Evolutionary conservation across 2,888 invertebrate species (phyloP).

Genomic region (Hirtodrosophila confusa): DNA sequence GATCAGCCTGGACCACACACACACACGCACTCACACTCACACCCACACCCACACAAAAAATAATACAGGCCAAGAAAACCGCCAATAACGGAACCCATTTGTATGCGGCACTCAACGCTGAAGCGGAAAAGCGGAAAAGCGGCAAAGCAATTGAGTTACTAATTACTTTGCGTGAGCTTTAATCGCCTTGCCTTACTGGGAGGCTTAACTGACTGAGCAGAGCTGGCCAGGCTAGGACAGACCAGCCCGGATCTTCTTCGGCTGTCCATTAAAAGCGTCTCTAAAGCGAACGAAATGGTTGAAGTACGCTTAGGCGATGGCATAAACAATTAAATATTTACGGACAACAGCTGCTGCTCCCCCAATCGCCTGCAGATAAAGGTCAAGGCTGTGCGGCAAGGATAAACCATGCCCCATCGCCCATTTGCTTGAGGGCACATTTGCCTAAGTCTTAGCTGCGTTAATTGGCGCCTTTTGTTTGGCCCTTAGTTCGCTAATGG

Average conservation of each 20-base stretch:
- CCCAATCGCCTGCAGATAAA: constrained; percentile 67
- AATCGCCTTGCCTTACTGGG: constrained; percentile 47
- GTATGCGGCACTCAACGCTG: constrained; percentile 65
- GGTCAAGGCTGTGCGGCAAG: constrained; percentile 72
- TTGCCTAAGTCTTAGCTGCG: constrained; percentile 63
- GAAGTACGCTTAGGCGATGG: constrained; percentile 47
- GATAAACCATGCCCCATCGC: constrained; percentile 4
- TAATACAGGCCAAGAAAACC: constrained; percentile 39
- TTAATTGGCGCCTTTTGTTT: constrained; percentile 77
- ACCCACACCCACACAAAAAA: too few relatives aligned
- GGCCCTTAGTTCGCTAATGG: constrained; percentile 63
- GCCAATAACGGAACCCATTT: constrained; percentile 65
- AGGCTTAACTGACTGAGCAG: too few relatives aligned
- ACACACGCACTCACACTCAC: background rate
- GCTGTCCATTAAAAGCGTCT: constrained; percentile 71
- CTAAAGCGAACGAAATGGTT: constrained; percentile 44
- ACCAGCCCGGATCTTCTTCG: constrained; percentile 1
- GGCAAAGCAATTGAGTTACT: constrained; percentile 74
- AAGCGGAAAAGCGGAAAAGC: constrained; percentile 10
- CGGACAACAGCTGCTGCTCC: constrained; percentile 28
- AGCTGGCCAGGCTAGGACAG: background rate
- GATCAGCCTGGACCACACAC: constrained; percentile 3
- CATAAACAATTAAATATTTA: constrained; percentile 80
- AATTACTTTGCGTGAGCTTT: constrained; percentile 75
- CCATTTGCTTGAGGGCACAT: constrained; percentile 48